phyloP scores from a whole-genome alignment of 2,797 vertebrate genomes.

The Poeciliopsis presidionis region DNA sequence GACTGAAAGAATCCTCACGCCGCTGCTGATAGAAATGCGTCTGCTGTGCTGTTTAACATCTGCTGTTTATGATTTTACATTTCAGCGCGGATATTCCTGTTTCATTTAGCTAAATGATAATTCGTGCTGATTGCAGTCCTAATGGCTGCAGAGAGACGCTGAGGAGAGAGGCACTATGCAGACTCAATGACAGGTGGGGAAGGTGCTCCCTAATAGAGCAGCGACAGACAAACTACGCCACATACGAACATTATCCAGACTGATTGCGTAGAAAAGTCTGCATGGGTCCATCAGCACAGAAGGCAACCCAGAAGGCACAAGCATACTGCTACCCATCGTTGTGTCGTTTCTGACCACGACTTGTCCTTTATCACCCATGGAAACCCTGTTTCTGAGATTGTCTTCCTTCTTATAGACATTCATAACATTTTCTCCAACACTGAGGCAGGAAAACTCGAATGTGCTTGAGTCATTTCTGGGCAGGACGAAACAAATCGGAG shows the following conservation, averaged over 20 bases:
- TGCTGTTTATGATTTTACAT: constrained; percentile 40
- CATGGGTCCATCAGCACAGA: neutral
- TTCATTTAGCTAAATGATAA: constrained; percentile 21
- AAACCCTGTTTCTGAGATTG: neutral
- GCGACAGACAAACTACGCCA: constrained; percentile 12
- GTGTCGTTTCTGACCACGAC: neutral
- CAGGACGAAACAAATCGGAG: neutral
- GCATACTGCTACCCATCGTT: neutral
- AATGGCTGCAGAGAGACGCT: neutral
- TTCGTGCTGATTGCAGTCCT: constrained; percentile 1
- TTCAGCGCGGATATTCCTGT: constrained; percentile 28
- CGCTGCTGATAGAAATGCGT: constrained; percentile 36
- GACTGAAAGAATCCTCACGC: constrained; percentile 10
- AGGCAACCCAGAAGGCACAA: neutral
- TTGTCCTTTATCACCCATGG: too few relatives aligned
- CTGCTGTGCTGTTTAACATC: constrained; percentile 44
- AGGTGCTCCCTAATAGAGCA: constrained; percentile 13
- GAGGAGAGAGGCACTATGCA: constrained; percentile 10
- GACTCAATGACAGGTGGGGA: constrained; percentile 23
- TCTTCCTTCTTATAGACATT: neutral
- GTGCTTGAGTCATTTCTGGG: neutral
- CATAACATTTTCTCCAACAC: neutral
- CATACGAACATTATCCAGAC: constrained; percentile 4
- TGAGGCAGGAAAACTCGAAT: neutral
- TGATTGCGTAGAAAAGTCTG: neutral